Evolutionary conservation across 1,140 invertebrate species (phyloP).

Genomic region (Leptonema lineaticorne): DNA sequence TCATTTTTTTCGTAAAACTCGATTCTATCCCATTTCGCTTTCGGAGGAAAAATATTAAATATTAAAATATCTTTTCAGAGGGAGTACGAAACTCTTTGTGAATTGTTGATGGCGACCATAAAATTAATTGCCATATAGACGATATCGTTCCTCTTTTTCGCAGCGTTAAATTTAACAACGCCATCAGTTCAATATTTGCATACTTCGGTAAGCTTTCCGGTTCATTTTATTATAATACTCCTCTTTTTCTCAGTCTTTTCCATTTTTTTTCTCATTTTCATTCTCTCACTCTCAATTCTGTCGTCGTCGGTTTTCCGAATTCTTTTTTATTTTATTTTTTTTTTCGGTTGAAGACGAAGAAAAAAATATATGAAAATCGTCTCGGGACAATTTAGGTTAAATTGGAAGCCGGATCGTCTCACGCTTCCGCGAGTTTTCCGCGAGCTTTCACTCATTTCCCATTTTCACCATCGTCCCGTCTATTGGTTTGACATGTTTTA

Average conservation of each 20-base stretch:
- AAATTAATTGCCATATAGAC: constrained; percentile 18
- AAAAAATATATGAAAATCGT: too few species aligned
- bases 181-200: constrained; percentile 20
- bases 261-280: too few species aligned
- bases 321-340: neutral
- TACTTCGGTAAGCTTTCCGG: constrained; percentile 17
- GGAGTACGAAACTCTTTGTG: constrained; percentile 4
- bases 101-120: constrained; percentile 17
- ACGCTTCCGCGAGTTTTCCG: constrained; percentile 9
- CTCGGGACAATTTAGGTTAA: neutral
- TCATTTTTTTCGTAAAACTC: neutral
- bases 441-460: constrained; percentile 6
- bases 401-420: constrained; percentile 18
- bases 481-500: constrained; percentile 22
- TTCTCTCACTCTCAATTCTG: neutral
- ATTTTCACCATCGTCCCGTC: neutral
- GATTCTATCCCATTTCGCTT: neutral
- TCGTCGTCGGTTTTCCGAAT: neutral
- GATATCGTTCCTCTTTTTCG: neutral
- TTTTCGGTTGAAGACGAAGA: neutral
- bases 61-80: constrained; percentile 7
- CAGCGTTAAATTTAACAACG: constrained; percentile 11
- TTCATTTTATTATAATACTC: constrained; percentile 14
- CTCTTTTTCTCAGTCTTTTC: too few species aligned
- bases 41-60: neutral